Conservation (phyloP, 2,113 vertebrate genomes). For the Turnix velox region DNA sequence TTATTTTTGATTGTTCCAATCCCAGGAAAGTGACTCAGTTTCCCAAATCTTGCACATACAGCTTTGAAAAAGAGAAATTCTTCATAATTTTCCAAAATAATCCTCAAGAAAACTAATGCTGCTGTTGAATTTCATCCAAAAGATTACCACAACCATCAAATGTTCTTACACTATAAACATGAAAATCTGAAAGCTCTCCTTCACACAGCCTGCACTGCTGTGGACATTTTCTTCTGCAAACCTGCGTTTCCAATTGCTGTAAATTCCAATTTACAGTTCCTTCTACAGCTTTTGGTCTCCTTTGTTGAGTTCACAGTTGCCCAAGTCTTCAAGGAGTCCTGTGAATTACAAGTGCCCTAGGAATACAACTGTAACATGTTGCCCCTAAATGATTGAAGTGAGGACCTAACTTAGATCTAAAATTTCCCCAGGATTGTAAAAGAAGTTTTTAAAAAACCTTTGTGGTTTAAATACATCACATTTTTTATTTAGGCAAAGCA, state of each 20-base stretch:
- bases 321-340: not conserved
- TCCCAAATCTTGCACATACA: not conserved
- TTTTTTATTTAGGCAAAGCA: not conserved
- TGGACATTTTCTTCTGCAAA: not conserved
- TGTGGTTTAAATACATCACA: not conserved
- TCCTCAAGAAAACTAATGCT: not conserved
- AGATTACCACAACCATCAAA: not conserved
- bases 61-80: not conserved
- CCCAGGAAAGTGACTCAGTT: not conserved
- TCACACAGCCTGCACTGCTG: not conserved
- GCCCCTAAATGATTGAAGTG: not conserved
- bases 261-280: not conserved
- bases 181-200: not conserved
- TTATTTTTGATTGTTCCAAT: not conserved
- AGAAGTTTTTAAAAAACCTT: not conserved
- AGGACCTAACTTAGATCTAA: not conserved
- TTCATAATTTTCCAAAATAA: not conserved
- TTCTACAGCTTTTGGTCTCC: not conserved
- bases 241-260: fast-evolving
- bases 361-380: not conserved
- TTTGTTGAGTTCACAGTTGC: not conserved
- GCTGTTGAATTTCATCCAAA: not conserved
- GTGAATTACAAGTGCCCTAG: not conserved
- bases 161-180: not conserved
- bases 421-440: not conserved